Evolutionary conservation across 2,113 vertebrate species (phyloP).

Genomic region (Cheirogaleus medius): DNA sequence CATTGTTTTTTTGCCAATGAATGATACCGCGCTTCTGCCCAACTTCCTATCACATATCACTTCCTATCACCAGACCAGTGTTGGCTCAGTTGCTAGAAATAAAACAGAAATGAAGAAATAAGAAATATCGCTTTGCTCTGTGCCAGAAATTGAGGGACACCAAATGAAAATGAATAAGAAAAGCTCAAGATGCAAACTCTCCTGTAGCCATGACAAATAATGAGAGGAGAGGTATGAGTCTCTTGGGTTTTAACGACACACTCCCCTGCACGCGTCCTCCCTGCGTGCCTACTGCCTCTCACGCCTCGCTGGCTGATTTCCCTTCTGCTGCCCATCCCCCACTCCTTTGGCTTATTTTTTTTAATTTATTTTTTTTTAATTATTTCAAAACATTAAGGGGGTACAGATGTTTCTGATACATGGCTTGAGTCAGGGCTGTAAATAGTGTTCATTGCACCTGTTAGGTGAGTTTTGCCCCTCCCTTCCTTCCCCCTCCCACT

Average conservation of each 20-base stretch:
- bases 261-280: too few relatives aligned
- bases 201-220: neutral
- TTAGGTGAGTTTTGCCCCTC: too few relatives aligned
- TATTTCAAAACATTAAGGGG: too few relatives aligned
- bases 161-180: neutral
- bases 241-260: neutral
- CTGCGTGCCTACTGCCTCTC: neutral
- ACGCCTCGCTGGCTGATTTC: neutral
- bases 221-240: neutral
- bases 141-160: neutral
- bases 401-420: too few relatives aligned
- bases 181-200: neutral
- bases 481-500: too few relatives aligned
- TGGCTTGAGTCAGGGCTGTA: too few relatives aligned
- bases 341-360: neutral
- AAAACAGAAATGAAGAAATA: constrained; percentile 31
- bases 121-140: neutral
- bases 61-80: neutral
- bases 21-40: neutral
- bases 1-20: neutral
- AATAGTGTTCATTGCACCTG: too few relatives aligned
- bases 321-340: neutral
- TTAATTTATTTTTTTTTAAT: too few relatives aligned
- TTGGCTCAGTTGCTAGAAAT: neutral
- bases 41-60: neutral